Evolutionary conservation across 2,888 invertebrate species (phyloP).

Genomic region (Leistus spinibarbis): DNA sequence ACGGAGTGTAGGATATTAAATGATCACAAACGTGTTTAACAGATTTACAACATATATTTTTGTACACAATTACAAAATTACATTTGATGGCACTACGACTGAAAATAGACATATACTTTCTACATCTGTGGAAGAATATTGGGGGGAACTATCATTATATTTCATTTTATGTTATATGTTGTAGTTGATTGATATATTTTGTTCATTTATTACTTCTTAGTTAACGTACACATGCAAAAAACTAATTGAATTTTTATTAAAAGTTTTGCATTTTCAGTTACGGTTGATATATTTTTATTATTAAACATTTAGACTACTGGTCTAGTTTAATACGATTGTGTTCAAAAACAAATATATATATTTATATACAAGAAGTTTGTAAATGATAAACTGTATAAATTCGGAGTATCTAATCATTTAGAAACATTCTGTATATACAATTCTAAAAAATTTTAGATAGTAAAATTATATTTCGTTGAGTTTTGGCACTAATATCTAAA

Average conservation of each 20-base stretch:
- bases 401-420: too few relatives aligned
- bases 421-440: too few relatives aligned
- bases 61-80: conserved; percentile 34
- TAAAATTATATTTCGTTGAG: background rate
- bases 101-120: conserved; percentile 6
- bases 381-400: too few relatives aligned
- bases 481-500: background rate
- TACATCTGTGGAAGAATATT: conserved; percentile 23
- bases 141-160: background rate
- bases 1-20: background rate
- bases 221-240: background rate
- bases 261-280: background rate
- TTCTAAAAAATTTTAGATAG: too few relatives aligned
- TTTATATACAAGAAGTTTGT: background rate
- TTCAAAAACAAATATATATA: background rate
- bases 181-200: background rate
- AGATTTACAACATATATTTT: conserved; percentile 22
- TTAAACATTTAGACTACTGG: background rate
- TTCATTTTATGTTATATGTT: background rate
- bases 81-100: conserved; percentile 28
- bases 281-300: background rate
- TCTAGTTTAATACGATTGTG: background rate
- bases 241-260: background rate
- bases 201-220: background rate
- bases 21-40: background rate